Conservation (phyloP, 1,140 invertebrate genomes). For the Venustaconcha ellipsiformis region DNA sequence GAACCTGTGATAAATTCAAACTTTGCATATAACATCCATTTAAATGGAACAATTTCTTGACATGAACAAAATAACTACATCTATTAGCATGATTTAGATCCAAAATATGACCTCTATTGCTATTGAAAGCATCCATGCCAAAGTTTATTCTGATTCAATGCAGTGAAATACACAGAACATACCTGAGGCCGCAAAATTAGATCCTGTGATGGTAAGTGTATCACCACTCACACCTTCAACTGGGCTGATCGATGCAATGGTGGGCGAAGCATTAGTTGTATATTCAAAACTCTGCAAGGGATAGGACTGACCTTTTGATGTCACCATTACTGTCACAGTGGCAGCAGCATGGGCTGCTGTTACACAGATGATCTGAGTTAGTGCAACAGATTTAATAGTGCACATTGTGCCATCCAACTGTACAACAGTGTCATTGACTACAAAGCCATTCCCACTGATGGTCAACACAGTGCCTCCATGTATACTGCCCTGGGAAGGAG, state of each 20-base stretch:
- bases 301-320: slow-evolving; percentile 32
- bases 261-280: slow-evolving; percentile 34
- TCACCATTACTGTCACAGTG: slow-evolving; percentile 27
- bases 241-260: slow-evolving; percentile 34
- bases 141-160: too few relatives aligned
- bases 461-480: slow-evolving; percentile 42
- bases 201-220: slow-evolving; percentile 42
- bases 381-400: slow-evolving; percentile 3
- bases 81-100: too few relatives aligned
- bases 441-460: slow-evolving; percentile 43
- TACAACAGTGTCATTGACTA: slow-evolving; percentile 21
- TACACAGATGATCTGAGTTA: slow-evolving; percentile 33
- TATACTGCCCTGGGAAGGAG: slow-evolving; percentile 41
- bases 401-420: slow-evolving; percentile 9
- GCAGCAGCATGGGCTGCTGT: slow-evolving; percentile 33
- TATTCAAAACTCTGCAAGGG: slow-evolving; percentile 22
- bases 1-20: too few relatives aligned
- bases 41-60: too few relatives aligned
- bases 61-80: too few relatives aligned
- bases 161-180: too few relatives aligned
- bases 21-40: too few relatives aligned
- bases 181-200: slow-evolving; percentile 11
- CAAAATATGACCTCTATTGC: too few relatives aligned
- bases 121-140: too few relatives aligned
- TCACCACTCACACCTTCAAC: slow-evolving; percentile 22